These are phyloP conservation scores for Mionectes macconnelli DNA, from an alignment of 2,113 vertebrate genomes.

Conservation along the genomic window DNA sequence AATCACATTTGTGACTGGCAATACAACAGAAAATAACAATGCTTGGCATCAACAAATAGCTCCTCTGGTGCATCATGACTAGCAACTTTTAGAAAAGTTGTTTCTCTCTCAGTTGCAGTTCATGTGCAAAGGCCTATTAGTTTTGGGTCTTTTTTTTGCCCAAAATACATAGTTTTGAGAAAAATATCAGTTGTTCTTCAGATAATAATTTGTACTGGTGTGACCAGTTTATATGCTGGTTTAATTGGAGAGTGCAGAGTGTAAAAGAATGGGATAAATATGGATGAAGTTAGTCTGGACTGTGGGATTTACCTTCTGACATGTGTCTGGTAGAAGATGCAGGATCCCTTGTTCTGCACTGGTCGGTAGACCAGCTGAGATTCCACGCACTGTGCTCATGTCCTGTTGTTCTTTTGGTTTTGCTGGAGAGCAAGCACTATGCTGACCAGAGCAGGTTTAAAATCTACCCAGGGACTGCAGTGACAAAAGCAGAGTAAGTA, in stretches of 20 bases:
- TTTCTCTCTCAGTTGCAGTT: not conserved
- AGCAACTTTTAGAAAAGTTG: not conserved
- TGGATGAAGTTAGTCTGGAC: not conserved
- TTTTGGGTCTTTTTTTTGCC: not conserved
- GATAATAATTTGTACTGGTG: not conserved
- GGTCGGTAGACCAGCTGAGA: not conserved
- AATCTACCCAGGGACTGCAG: not conserved
- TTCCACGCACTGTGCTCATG: not conserved
- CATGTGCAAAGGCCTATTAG: not conserved
- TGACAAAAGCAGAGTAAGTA: not conserved
- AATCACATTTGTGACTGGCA: not conserved
- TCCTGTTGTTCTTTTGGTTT: not conserved
- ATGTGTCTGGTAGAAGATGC: accelerated
- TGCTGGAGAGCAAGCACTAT: not conserved
- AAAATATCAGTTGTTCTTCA: not conserved
- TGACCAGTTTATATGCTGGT: not conserved
- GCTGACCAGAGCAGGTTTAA: not conserved
- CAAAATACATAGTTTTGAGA: not conserved
- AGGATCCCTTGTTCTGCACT: not conserved
- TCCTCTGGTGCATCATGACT: not conserved
- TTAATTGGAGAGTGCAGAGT: not conserved
- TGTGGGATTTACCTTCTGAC: not conserved
- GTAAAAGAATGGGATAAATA: not conserved
- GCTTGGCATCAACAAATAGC: not conserved
- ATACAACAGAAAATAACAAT: not conserved